Conservation (phyloP, 2,888 invertebrate species). For the Melipona beecheii region DNA sequence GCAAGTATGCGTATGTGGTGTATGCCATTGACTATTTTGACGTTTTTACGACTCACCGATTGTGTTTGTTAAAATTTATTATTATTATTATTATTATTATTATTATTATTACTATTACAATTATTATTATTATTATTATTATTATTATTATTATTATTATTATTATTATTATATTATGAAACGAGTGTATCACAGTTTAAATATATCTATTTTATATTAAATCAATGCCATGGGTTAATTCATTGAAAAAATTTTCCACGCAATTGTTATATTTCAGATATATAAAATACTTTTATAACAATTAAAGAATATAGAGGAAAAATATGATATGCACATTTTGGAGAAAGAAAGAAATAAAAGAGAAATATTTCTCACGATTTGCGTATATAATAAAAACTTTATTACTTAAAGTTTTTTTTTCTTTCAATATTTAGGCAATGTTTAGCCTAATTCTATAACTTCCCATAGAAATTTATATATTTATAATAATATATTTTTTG, state of each 20-base stretch:
- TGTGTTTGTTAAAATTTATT: constrained; percentile 76
- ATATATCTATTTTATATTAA: constrained; percentile 81
- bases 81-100: constrained; percentile 67
- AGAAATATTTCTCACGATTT: too few relatives aligned
- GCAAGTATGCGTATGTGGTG: constrained; percentile 61
- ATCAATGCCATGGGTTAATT: constrained; percentile 36
- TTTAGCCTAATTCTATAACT: too few relatives aligned
- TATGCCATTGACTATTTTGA: constrained; percentile 62
- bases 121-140: constrained; percentile 60
- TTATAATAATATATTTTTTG: too few relatives aligned
- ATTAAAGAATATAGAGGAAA: background rate
- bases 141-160: constrained; percentile 66
- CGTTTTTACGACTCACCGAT: constrained; percentile 70
- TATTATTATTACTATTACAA: constrained; percentile 64
- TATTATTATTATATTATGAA: constrained; percentile 63
- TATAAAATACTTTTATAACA: background rate
- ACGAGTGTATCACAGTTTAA: constrained; percentile 79
- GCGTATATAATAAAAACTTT: too few relatives aligned
- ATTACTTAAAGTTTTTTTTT: too few relatives aligned
- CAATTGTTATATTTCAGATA: background rate
- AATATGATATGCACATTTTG: background rate
- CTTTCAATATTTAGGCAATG: too few relatives aligned
- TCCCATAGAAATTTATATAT: too few relatives aligned
- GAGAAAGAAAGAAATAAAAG: background rate
- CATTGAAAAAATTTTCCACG: background rate